These are phyloP conservation scores for Crematogaster levior DNA, from an alignment of 2,888 invertebrate genomes.

Conservation along the genomic window DNA sequence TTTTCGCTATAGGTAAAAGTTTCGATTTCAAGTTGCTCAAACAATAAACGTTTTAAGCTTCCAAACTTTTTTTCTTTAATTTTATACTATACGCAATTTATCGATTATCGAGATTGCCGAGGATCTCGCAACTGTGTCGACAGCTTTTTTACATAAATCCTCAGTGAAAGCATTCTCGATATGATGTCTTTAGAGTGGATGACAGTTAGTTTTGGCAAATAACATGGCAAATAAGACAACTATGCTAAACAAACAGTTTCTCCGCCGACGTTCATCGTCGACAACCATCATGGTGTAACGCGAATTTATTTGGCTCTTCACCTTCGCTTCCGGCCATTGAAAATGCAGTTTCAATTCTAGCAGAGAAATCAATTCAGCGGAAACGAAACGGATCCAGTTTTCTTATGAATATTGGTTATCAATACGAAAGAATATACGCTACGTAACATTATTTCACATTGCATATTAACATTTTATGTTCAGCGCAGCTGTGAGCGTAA, in stretches of 20 bases:
- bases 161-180: slow-evolving; percentile 14
- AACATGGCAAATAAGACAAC: slow-evolving; percentile 20
- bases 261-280: neutral
- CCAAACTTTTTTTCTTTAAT: neutral
- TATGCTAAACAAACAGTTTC: slow-evolving; percentile 21
- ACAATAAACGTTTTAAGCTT: neutral
- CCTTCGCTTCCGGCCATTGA: neutral
- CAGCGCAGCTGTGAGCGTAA: neutral
- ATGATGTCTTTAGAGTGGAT: slow-evolving; percentile 18
- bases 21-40: neutral
- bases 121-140: neutral
- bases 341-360: slow-evolving; percentile 29
- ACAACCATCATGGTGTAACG: slow-evolving; percentile 2
- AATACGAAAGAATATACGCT: slow-evolving; percentile 24
- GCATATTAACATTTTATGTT: slow-evolving; percentile 9
- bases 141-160: slow-evolving; percentile 14
- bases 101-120: neutral
- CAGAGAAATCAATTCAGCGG: neutral
- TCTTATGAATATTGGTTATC: no score
- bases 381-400: neutral
- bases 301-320: neutral
- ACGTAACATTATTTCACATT: slow-evolving; percentile 3
- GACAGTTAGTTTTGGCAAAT: slow-evolving; percentile 5
- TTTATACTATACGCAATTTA: neutral
- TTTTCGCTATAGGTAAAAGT: neutral